Percentiles rank a stretch among this genome's conserved stretches.
Evolutionary conservation across 1,140 invertebrate species (phyloP).

Genomic region (Leptopilina clavipes): DNA sequence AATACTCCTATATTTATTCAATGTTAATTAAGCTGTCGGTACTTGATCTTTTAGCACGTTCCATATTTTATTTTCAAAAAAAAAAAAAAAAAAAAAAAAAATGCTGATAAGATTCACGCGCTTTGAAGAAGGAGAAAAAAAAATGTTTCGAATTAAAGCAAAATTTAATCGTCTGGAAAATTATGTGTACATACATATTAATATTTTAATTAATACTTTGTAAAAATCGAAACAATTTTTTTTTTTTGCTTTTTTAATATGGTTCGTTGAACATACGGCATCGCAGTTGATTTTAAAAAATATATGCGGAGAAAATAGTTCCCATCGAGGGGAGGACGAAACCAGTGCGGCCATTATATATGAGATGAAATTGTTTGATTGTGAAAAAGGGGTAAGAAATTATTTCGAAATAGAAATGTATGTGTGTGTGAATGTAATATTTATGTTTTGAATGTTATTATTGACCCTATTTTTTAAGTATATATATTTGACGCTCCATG

Average conservation of each 20-base stretch:
- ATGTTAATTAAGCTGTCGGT: constrained; percentile 28
- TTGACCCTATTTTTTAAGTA: constrained; percentile 9
- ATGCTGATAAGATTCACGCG: not conserved
- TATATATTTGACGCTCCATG: no score
- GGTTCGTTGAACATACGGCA: no score
- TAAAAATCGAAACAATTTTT: no score
- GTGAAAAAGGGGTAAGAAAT: constrained; percentile 1
- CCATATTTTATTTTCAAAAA: constrained; percentile 3
- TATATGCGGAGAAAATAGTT: no score
- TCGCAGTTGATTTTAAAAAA: no score
- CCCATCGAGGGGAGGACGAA: no score
- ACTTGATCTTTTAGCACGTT: constrained; percentile 17
- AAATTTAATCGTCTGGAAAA: constrained; percentile 22
- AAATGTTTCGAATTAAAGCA: not conserved
- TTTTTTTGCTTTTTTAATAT: no score
- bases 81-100: no score
- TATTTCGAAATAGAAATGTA: not conserved
- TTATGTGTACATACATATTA: not conserved
- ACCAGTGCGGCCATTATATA: not conserved
- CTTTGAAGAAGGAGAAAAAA: not conserved
- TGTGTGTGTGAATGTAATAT: not conserved
- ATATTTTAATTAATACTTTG: no score
- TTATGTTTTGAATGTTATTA: constrained; percentile 8
- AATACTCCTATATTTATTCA: constrained; percentile 23
- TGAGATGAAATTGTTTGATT: constrained; percentile 17